A percentile compares a stretch with the other conserved stretches of the same genome.
Evolutionary conservation across 1,140 invertebrate genomes (phyloP).

Genomic region (Musca vetustissima): DNA sequence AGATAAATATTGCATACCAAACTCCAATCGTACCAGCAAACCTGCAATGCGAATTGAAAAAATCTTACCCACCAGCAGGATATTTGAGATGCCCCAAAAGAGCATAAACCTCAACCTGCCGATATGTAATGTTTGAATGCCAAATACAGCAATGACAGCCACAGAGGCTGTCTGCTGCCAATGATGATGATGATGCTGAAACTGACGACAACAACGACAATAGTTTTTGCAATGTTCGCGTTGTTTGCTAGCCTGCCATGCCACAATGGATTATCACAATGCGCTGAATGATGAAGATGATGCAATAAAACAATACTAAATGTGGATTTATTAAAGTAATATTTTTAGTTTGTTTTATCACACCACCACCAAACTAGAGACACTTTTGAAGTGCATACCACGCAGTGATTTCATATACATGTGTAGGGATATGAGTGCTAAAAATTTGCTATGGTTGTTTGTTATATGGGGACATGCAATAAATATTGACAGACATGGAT

Average conservation of each 20-base stretch:
- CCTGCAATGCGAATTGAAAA: neutral
- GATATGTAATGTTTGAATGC: neutral
- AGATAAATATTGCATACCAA: conserved; percentile 39
- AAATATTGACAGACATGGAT: too few species aligned
- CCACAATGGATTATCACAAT: too few species aligned
- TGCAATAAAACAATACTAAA: conserved; percentile 22
- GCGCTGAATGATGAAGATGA: conserved; percentile 17
- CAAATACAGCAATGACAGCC: neutral
- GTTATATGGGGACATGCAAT: too few species aligned
- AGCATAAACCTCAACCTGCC: conserved; percentile 19
- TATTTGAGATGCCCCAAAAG: conserved; percentile 44
- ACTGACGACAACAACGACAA: neutral
- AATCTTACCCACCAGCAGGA: conserved; percentile 52
- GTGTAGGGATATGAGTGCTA: too few species aligned
- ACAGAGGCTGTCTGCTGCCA: conserved; percentile 3
- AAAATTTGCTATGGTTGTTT: too few species aligned
- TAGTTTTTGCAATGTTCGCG: neutral
- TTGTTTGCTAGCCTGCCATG: too few species aligned
- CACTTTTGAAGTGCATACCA: neutral
- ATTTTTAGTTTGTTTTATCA: neutral
- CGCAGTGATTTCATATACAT: neutral
- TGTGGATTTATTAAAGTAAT: conserved; percentile 20
- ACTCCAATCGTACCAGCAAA: conserved; percentile 28
- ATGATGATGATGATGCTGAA: neutral
- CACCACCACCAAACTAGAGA: neutral